These are phyloP conservation scores for Micronycteris hirsuta DNA, from an alignment of 2,113 vertebrate species.

Conservation along the genomic window DNA sequence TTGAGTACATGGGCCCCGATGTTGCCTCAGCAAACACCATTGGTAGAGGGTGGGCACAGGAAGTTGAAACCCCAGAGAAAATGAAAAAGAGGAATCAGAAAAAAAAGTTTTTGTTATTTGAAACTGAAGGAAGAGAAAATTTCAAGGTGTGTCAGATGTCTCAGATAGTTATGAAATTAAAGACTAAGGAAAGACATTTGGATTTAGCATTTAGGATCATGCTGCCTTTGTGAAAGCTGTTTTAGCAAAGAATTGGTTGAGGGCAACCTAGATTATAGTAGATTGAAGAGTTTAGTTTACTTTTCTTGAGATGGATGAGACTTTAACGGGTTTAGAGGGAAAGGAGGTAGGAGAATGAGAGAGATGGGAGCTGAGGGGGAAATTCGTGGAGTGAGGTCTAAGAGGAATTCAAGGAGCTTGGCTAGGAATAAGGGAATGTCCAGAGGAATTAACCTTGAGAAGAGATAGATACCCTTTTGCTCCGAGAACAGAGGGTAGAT, in stretches of 20 bases:
- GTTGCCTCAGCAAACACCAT: fast-evolving
- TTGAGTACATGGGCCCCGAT: background rate
- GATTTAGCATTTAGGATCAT: background rate
- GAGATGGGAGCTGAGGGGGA: background rate
- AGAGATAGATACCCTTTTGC: background rate
- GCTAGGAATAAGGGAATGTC: background rate
- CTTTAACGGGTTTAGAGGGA: background rate
- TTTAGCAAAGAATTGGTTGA: background rate
- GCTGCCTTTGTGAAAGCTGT: background rate
- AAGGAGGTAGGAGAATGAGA: background rate
- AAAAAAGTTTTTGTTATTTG: background rate
- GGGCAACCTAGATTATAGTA: background rate
- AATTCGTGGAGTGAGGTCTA: background rate
- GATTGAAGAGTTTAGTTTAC: background rate
- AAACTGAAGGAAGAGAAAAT: background rate
- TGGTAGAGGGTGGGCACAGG: background rate
- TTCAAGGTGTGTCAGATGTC: background rate
- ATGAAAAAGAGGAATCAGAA: background rate
- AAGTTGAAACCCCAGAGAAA: background rate
- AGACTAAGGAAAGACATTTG: background rate
- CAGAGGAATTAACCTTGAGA: background rate
- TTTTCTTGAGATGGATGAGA: background rate
- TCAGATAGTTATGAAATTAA: background rate
- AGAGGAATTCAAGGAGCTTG: background rate
- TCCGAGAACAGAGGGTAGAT: background rate